Evolutionary conservation across 2,888 invertebrate species (phyloP), one percentile per base, ranked within the genome.

Genomic region (Pristionchus exspectatus): DNA sequence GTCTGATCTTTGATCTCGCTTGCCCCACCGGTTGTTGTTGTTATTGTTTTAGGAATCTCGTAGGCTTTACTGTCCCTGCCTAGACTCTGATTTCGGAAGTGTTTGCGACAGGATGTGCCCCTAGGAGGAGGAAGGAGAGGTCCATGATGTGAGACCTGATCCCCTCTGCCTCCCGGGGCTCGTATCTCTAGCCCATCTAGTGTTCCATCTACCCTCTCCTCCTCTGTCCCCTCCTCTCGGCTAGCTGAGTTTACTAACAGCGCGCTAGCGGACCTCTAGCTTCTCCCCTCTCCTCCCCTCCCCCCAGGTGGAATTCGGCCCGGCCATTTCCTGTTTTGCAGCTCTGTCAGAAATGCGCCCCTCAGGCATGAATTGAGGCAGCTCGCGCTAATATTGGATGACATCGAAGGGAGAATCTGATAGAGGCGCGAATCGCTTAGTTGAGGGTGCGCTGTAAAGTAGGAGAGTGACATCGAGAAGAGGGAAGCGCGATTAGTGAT

Each of bases 131-230:
- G 69, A 69, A 69, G 69, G 72, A 72, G 44, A 33, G 69, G 38
- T 33, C 74, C 74, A 74, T 74, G 74, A 74, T 74, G 74, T 74
- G 74, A 63, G 63, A 74, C 38, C 74, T 38, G 74, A 83, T 83
- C 50, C 83, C 30, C 54, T 33, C 83, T 16, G 30, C 33, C 66
- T 89, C 24, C 54, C 59, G 27, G 63, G 38, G 63, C 44, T 30
- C 38, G 24, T 56, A 38, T 59, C 66, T 59, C 56, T 89, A 3
- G 33, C 7, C 24, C 50, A 44, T 50, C 86, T 56, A 33, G 30
- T 86, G 50, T 72, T 90, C 66, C n/a, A 21, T 77, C 81, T 87
- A 54, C 21, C 27, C 33, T 44, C 14, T 24, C 16, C 18, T 54
- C 24, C 30, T 27, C 18, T 81, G 33, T 33, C 14, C 33, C 7